phyloP scores from a whole-genome alignment of 2,113 vertebrate genomes.

The Myrmecobius fasciatus region DNA sequence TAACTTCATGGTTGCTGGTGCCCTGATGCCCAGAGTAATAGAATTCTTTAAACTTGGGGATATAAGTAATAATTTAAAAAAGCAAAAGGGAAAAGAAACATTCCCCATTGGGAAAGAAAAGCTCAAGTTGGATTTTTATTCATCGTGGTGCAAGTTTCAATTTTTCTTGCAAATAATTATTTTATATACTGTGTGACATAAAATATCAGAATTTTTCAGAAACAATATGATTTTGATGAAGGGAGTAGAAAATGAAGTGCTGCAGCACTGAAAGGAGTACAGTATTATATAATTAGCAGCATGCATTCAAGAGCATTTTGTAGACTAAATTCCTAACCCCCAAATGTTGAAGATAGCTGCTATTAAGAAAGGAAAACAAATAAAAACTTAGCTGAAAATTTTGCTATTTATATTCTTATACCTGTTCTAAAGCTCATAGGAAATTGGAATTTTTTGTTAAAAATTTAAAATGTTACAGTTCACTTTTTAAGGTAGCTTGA shows the following conservation, averaged over 20 bases:
- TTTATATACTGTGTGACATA: constrained; percentile 61
- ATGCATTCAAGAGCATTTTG: constrained; percentile 10
- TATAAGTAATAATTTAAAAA: constrained; percentile 28
- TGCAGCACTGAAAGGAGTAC: not conserved
- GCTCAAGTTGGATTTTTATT: constrained; percentile 58
- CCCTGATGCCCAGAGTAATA: constrained; percentile 66
- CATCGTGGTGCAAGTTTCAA: constrained; percentile 66
- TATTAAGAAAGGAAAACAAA: constrained; percentile 32
- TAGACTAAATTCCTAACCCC: not conserved
- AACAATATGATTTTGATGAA: constrained; percentile 50
- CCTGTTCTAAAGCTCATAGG: constrained; percentile 68
- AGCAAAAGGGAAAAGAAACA: constrained; percentile 5
- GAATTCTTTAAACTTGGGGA: constrained; percentile 35
- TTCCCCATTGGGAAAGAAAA: constrained; percentile 54
- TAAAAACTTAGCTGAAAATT: constrained; percentile 49
- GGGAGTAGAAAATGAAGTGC: constrained; percentile 9
- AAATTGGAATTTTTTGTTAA: constrained; percentile 73
- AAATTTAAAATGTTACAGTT: constrained; percentile 45
- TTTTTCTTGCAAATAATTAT: constrained; percentile 62
- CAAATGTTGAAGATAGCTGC: constrained; percentile 13
- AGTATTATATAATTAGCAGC: constrained; percentile 22
- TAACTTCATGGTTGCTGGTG: constrained; percentile 67
- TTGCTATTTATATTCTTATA: constrained; percentile 46
- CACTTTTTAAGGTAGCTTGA: constrained; percentile 64
- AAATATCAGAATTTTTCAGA: constrained; percentile 46